Evolutionary conservation across 2,113 vertebrate genomes (phyloP).

Genomic region (Dryoscopus gambensis): DNA sequence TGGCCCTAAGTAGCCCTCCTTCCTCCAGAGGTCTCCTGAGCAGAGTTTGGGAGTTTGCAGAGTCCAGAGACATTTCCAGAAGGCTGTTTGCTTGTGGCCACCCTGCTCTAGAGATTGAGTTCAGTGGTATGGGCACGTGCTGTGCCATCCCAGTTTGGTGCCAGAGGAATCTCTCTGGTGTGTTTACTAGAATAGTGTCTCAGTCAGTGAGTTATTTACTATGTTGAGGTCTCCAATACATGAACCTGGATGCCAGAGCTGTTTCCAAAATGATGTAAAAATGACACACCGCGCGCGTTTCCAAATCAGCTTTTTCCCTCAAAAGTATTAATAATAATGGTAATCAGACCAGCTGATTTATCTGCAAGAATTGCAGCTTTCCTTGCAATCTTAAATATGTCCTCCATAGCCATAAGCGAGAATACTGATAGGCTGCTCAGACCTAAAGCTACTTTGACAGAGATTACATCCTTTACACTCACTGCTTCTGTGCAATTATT

Average conservation of each 20-base stretch:
- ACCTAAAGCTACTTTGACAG: neutral
- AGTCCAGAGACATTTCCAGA: neutral
- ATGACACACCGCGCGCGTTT: neutral
- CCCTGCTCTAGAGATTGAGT: neutral
- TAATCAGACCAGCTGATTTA: neutral
- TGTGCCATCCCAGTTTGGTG: neutral
- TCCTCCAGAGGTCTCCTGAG: neutral
- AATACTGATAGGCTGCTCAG: neutral
- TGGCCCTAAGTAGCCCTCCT: neutral
- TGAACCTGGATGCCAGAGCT: neutral
- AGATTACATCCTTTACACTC: neutral
- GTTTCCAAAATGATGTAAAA: neutral
- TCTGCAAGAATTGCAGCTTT: neutral
- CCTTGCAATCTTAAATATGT: neutral
- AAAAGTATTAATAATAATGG: neutral
- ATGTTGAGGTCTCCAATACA: neutral
- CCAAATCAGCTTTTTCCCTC: neutral
- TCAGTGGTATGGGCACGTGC: rapidly evolving
- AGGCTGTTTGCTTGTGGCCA: neutral
- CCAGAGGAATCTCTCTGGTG: neutral
- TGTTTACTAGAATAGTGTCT: neutral
- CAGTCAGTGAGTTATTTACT: neutral
- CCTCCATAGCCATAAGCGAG: neutral
- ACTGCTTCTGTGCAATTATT: neutral
- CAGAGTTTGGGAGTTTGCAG: neutral